phyloP scores from a whole-genome alignment of 2,888 invertebrate species.

The Rhagium mordax region DNA sequence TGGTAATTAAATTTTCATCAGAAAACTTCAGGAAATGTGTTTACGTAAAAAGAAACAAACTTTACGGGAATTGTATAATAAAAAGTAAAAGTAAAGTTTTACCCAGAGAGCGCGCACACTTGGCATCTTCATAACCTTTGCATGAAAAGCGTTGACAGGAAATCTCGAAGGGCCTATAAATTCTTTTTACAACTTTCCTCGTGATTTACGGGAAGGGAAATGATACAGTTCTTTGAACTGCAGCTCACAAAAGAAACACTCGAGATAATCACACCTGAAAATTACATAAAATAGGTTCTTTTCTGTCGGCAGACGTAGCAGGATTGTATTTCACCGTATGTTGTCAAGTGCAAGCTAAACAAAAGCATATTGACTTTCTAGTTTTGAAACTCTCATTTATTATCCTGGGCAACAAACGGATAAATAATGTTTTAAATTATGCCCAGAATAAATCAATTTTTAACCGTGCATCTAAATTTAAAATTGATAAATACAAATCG shows the following conservation, averaged over 20 bases:
- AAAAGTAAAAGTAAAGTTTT: conserved; percentile 7
- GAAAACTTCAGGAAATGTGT: neutral
- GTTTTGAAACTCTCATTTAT: neutral
- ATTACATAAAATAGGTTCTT: neutral
- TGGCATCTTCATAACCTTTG: conserved; percentile 31
- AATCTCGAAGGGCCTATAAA: conserved; percentile 44
- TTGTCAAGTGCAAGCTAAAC: neutral
- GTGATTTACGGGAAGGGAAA: conserved; percentile 43
- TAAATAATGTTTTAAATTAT: neutral
- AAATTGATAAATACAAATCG: neutral
- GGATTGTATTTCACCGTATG: neutral
- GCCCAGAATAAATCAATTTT: neutral
- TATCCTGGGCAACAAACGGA: neutral
- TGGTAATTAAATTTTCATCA: neutral
- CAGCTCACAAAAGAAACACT: conserved; percentile 33
- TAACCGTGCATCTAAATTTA: neutral
- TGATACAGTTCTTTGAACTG: conserved; percentile 45
- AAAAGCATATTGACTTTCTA: neutral
- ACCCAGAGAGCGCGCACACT: neutral
- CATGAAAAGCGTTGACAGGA: conserved; percentile 33
- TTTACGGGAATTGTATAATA: neutral
- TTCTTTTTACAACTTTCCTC: conserved; percentile 39
- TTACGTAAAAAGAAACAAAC: conserved; percentile 1
- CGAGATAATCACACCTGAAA: conserved; percentile 19
- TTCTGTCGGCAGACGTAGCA: neutral